Conservation (phyloP, 2,113 vertebrate genomes). For the Herpetotheres cachinnans region DNA sequence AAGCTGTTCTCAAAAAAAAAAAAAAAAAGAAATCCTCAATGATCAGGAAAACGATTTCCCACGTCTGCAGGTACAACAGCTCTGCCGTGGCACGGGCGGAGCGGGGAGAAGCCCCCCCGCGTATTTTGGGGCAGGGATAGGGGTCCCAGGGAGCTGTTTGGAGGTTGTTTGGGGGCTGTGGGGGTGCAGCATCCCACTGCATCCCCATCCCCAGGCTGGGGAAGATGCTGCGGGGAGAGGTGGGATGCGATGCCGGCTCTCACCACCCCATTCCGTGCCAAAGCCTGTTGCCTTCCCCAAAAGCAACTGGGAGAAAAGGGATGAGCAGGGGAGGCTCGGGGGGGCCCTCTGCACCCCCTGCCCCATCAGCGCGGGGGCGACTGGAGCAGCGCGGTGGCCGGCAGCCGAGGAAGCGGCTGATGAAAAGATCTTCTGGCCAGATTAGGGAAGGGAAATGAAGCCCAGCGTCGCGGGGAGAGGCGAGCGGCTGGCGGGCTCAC, state of each 20-base stretch:
- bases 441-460: background rate
- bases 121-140: background rate
- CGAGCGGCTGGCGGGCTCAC: background rate
- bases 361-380: background rate
- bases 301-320: background rate
- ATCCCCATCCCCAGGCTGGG: background rate
- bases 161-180: background rate
- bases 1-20: background rate
- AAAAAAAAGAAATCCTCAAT: background rate
- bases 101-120: background rate
- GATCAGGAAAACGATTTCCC: background rate
- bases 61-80: background rate
- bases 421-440: background rate
- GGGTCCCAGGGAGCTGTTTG: background rate
- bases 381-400: background rate
- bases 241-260: background rate
- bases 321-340: background rate
- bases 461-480: no score
- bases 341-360: no score
- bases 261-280: background rate
- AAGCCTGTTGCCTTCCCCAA: background rate
- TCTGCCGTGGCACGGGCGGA: rapidly evolving
- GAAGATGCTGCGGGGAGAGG: background rate
- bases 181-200: background rate
- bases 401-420: background rate